Percentiles rank a stretch among this genome's conserved stretches.
Conservation (phyloP, 2,797 vertebrate species). For the Allobates femoralis region DNA sequence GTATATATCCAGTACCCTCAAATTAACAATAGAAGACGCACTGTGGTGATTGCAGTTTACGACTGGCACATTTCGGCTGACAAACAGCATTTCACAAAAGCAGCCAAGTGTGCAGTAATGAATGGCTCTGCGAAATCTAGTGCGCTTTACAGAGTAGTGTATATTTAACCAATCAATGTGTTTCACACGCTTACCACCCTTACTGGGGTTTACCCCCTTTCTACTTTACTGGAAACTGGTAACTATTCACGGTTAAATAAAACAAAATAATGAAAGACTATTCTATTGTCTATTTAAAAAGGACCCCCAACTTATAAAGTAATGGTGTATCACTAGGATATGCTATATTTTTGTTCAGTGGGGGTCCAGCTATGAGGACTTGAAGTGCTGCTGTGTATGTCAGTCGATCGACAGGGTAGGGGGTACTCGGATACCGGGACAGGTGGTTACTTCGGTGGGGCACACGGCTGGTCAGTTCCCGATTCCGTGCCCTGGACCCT, state of each 20-base stretch:
- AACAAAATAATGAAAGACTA: not conserved
- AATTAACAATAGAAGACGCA: conserved; percentile 55
- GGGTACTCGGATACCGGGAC: too few species aligned
- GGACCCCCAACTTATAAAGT: not conserved
- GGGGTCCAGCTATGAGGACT: too few species aligned
- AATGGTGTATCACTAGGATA: not conserved
- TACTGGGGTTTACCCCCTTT: not conserved
- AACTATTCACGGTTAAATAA: conserved; percentile 25
- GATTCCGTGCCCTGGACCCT: too few species aligned
- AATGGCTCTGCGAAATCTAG: conserved; percentile 44
- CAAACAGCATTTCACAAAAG: conserved; percentile 58
- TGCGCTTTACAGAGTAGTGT: conserved; percentile 32
- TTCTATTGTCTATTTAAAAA: not conserved
- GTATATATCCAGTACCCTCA: conserved; percentile 47
- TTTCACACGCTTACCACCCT: conserved; percentile 14
- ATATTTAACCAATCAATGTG: conserved; percentile 55
- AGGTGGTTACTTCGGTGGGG: too few species aligned
- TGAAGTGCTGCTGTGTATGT: too few species aligned
- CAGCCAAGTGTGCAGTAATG: conserved; percentile 60
- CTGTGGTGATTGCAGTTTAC: conserved; percentile 59
- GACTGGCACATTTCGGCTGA: conserved; percentile 56
- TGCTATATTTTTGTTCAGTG: too few species aligned
- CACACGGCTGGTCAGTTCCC: too few species aligned
- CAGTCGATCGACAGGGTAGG: too few species aligned
- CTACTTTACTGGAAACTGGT: not conserved